Evolutionary conservation across 1,140 invertebrate genomes (phyloP), one percentile per base, ranked within the genome.

Genomic region (Pararge aegeria): DNA sequence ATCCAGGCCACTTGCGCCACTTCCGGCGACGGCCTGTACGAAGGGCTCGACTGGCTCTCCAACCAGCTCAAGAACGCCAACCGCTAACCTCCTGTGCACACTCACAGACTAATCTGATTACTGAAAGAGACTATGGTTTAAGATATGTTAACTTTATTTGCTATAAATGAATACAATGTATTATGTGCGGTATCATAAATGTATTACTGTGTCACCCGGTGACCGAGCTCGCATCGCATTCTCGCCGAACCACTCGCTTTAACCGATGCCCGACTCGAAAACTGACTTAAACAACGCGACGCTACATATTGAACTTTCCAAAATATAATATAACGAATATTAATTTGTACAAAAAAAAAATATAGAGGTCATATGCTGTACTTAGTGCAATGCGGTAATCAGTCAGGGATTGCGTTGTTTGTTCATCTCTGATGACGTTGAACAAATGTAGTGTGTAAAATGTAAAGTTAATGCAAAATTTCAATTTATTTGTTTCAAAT

Each of bases 1-100:
- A 99, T 99, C 80, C 98, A 99, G 92, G 96, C 96, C 75, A 98
- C 98, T 70, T 99, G 97, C 93, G 98, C 98, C 83, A 98, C 97
- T 59, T 97, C 97, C 86, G 98, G 98, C 62, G 95, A 98, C 87
- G 98, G 98, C 65, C 93, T 99, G 63, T 99, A 99, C 90, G 98
- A 99, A 92, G 98, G 98, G 72, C 94, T 99, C 57, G 98, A 99
- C 91, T 99, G 98, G 98, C 94, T 99, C 75, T 99, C 98, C 88
- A 98, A 97, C 92, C 95, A 95, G 90, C 92, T 96, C 68, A 95
- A 95, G 92, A 95, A 95, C 88, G 94, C 94, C 90, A 95, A 95
- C 91, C 95, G 94, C 92, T 95, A 95, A 94, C 90, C 70, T 70
- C 74, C 70, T 66, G 73, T 75, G 79, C 77, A 68, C 64, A 70